These are phyloP conservation scores for Solenopsis invicta DNA, from an alignment of 1,140 invertebrate species.

Conservation along the genomic window DNA sequence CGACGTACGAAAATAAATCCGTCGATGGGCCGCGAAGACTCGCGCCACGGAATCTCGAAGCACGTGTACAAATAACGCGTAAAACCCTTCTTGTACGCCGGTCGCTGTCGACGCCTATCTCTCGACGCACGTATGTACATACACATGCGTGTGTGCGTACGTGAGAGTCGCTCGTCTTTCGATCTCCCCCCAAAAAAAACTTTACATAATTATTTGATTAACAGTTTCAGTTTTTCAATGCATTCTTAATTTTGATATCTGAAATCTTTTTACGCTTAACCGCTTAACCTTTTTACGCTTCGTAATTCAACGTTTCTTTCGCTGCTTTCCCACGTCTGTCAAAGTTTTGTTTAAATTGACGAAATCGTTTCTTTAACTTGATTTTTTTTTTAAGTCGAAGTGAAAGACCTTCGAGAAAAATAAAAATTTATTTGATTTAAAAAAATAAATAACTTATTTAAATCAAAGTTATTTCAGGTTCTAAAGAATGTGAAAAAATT, in stretches of 20 bases:
- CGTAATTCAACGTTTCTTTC: too few relatives aligned
- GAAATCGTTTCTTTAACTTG: too few relatives aligned
- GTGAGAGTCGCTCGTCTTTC: background rate
- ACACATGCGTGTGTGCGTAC: too few relatives aligned
- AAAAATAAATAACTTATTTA: too few relatives aligned
- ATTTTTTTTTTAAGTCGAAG: too few relatives aligned
- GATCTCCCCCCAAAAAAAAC: background rate
- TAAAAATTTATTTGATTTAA: too few relatives aligned
- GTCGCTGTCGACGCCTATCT: slow-evolving; percentile 26
- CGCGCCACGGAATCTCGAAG: slow-evolving; percentile 57
- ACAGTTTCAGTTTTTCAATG: background rate
- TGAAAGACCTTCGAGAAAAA: too few relatives aligned
- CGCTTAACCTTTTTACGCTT: too few relatives aligned
- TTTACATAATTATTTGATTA: background rate
- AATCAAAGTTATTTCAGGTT: too few relatives aligned
- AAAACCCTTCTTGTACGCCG: slow-evolving; percentile 61
- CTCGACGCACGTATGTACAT: background rate
- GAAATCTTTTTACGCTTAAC: background rate
- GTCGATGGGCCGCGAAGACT: slow-evolving; percentile 63
- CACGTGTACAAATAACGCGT: slow-evolving; percentile 72
- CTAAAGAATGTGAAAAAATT: too few relatives aligned
- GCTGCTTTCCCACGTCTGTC: too few relatives aligned
- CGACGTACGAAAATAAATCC: slow-evolving; percentile 76
- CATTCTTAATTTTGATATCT: background rate
- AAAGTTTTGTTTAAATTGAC: too few relatives aligned